Percentiles rank a stretch among this genome's conserved stretches.
phyloP scores from a whole-genome alignment of 1,140 invertebrate species.

The Phocides pigmalion region DNA sequence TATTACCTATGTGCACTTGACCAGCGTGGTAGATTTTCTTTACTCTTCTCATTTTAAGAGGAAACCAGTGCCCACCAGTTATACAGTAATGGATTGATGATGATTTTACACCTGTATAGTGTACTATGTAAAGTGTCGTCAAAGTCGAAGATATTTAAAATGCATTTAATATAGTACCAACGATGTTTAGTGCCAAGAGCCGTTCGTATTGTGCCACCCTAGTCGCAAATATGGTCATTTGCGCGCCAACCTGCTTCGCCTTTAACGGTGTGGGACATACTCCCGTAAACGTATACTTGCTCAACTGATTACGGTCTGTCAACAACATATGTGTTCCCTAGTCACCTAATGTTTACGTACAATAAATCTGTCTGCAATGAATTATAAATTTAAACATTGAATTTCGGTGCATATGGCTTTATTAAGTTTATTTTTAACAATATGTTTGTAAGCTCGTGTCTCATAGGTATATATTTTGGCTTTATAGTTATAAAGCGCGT shows the following conservation, averaged over 20 bases:
- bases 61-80: too few species aligned
- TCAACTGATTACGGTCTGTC: conserved; percentile 21
- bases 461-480: too few species aligned
- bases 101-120: too few species aligned
- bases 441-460: too few species aligned
- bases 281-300: conserved; percentile 17
- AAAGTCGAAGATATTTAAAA: too few species aligned
- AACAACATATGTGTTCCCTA: conserved; percentile 19
- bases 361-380: conserved; percentile 11
- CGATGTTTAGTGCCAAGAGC: not conserved
- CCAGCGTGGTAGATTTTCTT: too few species aligned
- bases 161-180: too few species aligned
- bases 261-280: conserved; percentile 42
- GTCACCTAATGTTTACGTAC: conserved; percentile 7
- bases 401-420: conserved; percentile 4
- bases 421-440: not conserved
- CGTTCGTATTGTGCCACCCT: not conserved
- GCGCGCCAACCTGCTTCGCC: conserved; percentile 39
- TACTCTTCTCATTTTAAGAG: too few species aligned
- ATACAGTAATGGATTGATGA: too few species aligned
- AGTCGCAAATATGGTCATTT: conserved; percentile 39
- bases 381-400: conserved; percentile 4
- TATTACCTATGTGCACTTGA: too few species aligned
- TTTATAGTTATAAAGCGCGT: not conserved
- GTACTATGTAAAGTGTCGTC: too few species aligned